Percentiles rank a stretch among this genome's conserved stretches.
Evolutionary conservation across 2,113 vertebrate species (phyloP).

Genomic region (Halichoerus grypus): DNA sequence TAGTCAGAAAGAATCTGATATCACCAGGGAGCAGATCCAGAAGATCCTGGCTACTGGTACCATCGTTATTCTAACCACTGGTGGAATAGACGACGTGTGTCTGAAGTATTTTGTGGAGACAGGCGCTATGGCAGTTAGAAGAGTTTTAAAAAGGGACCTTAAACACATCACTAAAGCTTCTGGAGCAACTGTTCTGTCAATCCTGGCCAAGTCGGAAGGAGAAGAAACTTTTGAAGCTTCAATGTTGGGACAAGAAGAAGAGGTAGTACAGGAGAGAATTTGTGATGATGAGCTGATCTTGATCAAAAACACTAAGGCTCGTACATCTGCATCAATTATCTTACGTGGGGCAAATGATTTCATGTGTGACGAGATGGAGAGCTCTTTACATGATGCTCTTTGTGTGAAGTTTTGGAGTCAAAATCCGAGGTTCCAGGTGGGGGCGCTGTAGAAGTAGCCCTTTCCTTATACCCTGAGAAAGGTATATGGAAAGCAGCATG

Average conservation of each 20-base stretch:
- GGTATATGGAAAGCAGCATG: constrained; percentile 97
- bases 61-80: constrained; percentile 96
- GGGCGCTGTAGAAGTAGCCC: constrained; percentile 97
- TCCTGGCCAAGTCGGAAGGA: constrained; percentile 97
- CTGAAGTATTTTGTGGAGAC: constrained; percentile 97
- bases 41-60: constrained; percentile 97
- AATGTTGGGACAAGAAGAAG: constrained; percentile 98
- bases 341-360: constrained; percentile 98
- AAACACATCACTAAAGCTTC: constrained; percentile 98
- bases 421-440: constrained; percentile 98
- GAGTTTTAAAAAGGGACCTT: constrained; percentile 96
- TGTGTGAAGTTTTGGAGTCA: constrained; percentile 98
- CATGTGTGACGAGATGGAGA: constrained; percentile 99
- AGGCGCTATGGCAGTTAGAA: constrained; percentile 96
- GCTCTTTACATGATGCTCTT: constrained; percentile 96
- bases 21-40: constrained; percentile 98
- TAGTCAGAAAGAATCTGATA: constrained; percentile 98
- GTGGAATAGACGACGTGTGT: constrained; percentile 99
- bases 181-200: constrained; percentile 94
- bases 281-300: constrained; percentile 98
- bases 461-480: constrained; percentile 99
- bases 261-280: constrained; percentile 96
- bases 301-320: constrained; percentile 97
- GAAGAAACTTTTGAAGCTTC: constrained; percentile 96
- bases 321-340: constrained; percentile 95